Evolutionary conservation across 35 echinoderm and acorn worm genomes (phyloP), one percentile per base, ranked within the genome.

Genomic region (Apostichopus parvimensis): DNA sequence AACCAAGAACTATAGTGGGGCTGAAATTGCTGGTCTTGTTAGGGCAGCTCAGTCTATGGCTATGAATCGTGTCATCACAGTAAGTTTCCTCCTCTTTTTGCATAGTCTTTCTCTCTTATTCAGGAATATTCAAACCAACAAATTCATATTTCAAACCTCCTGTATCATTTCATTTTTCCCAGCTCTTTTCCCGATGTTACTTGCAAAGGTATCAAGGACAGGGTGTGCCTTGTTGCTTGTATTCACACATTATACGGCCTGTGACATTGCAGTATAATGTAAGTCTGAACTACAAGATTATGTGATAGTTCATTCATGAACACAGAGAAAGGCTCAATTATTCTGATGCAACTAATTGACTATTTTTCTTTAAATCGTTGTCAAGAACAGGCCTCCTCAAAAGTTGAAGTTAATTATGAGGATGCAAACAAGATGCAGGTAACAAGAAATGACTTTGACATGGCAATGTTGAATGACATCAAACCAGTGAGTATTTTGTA

Each of bases 1-100:
- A 54, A 99, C 97, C 7, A 99, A 99, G 90, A 99, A 99, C 79
- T 99, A 92, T 91, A 99, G 97, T 78, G 97, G 97, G 52, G 97
- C 97, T 83, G 97, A 99, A 78, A 99, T 99, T 90, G 97, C 93
- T 68, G 97, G 97, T 6, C 88, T 99, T 53, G 97, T 99, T 0
- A 93, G 97, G 87, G 97, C 97, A 22, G 95, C 97, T 18, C 95
- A 96, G 59, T 99, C 97, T 53, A 94, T 95, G 87, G 97, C 97
- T 18, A 99, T 99, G 97, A 99, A 99, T 73, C 94, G 97, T 24
- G 79, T 99, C 9, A 99, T 99, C 24, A 96, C 89, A 78, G 97
- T 99, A 75, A 94, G 91, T 90, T 5, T 23, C 4, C 34, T 45
- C 34, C 2, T 45, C 34, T 45, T 45, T 45, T 45, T 45, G 34